Base-by-base conservation (phyloP, 1,140 invertebrate genomes). In the Drosophila micromelanica region DNA sequence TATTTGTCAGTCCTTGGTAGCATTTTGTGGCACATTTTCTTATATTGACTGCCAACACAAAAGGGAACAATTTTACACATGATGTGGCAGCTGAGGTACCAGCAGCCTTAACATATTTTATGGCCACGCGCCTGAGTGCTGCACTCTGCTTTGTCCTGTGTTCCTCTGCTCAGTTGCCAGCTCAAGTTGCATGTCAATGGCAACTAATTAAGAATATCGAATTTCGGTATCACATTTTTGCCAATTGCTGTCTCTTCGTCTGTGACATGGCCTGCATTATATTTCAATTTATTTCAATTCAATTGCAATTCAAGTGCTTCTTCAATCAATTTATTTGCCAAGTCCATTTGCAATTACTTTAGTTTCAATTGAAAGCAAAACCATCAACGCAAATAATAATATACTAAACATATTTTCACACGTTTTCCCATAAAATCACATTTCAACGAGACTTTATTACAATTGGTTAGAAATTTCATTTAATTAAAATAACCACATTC, bases 1-100 rank as follows among this genome's bases (percentile, higher is more conserved):
- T 87, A 81, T 86, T 78, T 86, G 70, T 62, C 48, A 38, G 64
- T 63, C 69, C 40, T 32, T 57, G 75, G 65, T 67, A 82, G 69
- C 74, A 67, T 68, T 64, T 75, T 82, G 75, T 81, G 74, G 61
- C 65, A 84, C 65, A 67, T 63, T 56, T 59, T 48, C 56, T 73
- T 78, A 71, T 69, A 80, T 74, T 67, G 59, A 69, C 59, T 71
- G 46, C 56, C 42, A 49, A 49, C 71, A 70, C 46, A 73, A 56
- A 46, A 46, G 56, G 60, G 69, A 59, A 70, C 70, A 77, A 70
- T 87, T 81, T 78, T 49, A 63, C 65, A 65, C 82, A 74, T 75
- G 73, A 73, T 45, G 48, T 38, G 45, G 67, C 72, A 62, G 57
- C 70, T 74, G 59, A n/a, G 45, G 43, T 27, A 51, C 37, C 48